A percentile compares a stretch with the other conserved stretches of the same genome.
These are phyloP conservation scores for Palaemon carinicauda DNA, from an alignment of 1,140 invertebrate genomes.

Conservation along the genomic window DNA sequence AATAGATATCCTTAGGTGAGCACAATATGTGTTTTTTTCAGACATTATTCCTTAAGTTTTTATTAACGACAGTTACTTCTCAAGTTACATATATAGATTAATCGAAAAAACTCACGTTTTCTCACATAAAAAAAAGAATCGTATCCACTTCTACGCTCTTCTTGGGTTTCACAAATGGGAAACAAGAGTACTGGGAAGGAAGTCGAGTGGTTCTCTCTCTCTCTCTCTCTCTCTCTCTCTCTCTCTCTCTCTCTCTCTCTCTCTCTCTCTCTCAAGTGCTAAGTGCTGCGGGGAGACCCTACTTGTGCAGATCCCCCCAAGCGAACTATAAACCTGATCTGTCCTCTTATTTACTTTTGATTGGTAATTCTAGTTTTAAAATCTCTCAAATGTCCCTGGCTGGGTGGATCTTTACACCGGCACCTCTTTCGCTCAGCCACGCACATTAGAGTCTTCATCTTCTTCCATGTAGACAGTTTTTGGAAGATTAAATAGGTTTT, in stretches of 20 bases:
- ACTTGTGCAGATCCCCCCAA: neutral
- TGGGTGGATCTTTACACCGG: neutral
- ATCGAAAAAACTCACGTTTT: neutral
- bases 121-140: neutral
- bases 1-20: no score
- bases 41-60: neutral
- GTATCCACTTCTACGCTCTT: neutral
- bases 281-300: neutral
- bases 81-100: no score
- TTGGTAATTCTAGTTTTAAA: neutral
- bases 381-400: neutral
- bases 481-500: no score
- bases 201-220: neutral
- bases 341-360: constrained; percentile 6
- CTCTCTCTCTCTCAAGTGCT: neutral
- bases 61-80: no score
- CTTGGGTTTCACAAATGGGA: neutral
- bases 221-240: neutral
- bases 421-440: no score
- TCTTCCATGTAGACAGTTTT: no score
- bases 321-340: neutral
- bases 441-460: no score
- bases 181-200: no score
- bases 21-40: neutral
- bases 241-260: neutral